phyloP scores from a whole-genome alignment of 1,140 invertebrate genomes.

The Patella vulgata region DNA sequence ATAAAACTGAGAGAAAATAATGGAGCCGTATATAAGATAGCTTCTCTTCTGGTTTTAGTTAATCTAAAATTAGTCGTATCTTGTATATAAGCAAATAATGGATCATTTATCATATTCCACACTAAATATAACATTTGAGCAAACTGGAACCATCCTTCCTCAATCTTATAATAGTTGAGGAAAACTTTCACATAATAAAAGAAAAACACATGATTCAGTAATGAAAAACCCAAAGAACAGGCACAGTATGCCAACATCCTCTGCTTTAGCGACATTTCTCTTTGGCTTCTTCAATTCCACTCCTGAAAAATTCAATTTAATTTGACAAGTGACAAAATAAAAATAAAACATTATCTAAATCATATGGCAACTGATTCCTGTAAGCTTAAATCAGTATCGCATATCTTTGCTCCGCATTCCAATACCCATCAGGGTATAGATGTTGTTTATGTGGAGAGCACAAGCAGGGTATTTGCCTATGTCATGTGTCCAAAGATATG shows the following conservation, averaged over 20 bases:
- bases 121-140: conserved; percentile 66
- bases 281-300: no score
- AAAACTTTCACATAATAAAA: conserved; percentile 67
- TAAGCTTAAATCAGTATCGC: no score
- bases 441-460: no score
- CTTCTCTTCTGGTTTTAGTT: conserved; percentile 58
- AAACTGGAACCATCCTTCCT: conserved; percentile 66
- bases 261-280: no score
- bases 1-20: conserved; percentile 64
- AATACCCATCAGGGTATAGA: no score
- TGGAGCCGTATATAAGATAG: conserved; percentile 65
- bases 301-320: no score
- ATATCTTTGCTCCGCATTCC: no score
- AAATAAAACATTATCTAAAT: no score
- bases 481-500: no score
- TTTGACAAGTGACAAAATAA: no score
- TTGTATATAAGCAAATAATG: conserved; percentile 66
- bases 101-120: conserved; percentile 69
- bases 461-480: no score
- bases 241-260: conserved; percentile 41
- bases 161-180: conserved; percentile 66
- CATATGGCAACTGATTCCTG: no score
- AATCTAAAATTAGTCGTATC: conserved; percentile 54
- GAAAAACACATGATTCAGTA: conserved; percentile 45
- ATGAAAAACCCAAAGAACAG: conserved; percentile 35